phyloP scores from a whole-genome alignment of 53 echinoderm and acorn worm species.

The Paelopatides confundens region DNA sequence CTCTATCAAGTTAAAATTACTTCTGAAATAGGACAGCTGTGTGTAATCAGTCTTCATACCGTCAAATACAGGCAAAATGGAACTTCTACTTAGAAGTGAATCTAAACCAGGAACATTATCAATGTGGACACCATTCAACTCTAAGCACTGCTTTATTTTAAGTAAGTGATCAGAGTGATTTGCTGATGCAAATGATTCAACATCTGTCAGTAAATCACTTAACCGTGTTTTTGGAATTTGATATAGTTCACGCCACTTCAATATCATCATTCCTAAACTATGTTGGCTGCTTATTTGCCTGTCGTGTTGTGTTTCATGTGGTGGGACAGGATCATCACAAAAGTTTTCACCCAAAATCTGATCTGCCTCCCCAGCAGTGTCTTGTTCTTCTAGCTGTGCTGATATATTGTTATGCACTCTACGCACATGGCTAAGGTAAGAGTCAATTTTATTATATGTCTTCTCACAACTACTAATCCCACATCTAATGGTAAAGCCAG shows the following conservation, averaged over 20 bases:
- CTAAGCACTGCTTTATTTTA: neutral
- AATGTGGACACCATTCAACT: neutral
- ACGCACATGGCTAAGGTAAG: neutral
- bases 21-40: neutral
- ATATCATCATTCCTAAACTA: neutral
- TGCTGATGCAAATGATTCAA: neutral
- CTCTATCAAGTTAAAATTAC: neutral
- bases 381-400: no score
- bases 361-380: no score
- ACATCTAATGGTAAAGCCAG: constrained; percentile 4
- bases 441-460: neutral
- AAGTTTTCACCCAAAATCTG: no score
- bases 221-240: neutral
- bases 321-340: neutral
- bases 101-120: neutral
- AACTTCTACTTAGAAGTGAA: neutral
- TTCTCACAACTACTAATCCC: neutral
- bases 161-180: neutral
- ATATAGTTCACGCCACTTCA: neutral
- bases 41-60: neutral
- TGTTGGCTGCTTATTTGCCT: no score
- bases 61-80: neutral
- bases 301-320: neutral
- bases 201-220: neutral
- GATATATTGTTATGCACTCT: neutral